Evolutionary conservation across 2,113 vertebrate species (phyloP).

Genomic region (Cinclus mexicanus): DNA sequence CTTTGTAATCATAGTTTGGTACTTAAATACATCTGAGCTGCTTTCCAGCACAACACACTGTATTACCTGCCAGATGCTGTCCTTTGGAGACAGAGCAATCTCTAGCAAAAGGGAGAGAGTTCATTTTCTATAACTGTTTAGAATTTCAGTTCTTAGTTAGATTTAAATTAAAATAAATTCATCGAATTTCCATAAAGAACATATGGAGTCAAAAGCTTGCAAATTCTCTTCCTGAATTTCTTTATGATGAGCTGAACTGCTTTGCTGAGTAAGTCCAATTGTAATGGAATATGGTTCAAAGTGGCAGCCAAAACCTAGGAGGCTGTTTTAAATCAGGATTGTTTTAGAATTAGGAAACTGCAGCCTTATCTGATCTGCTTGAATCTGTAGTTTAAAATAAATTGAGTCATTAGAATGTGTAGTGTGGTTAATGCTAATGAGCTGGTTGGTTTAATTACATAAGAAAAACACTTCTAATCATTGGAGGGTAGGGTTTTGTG

Average conservation of each 20-base stretch:
- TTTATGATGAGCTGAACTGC: background rate
- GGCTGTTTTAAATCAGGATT: background rate
- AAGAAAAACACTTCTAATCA: slow-evolving; percentile 14
- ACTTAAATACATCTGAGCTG: background rate
- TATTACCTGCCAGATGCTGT: background rate
- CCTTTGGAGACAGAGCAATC: background rate
- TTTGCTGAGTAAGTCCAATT: background rate
- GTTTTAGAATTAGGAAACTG: background rate
- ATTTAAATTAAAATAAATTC: background rate
- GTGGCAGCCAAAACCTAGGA: background rate
- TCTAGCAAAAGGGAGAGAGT: background rate
- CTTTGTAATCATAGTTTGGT: background rate
- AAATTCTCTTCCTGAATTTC: background rate
- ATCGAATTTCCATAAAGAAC: background rate
- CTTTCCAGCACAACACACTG: background rate
- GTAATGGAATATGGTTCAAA: background rate
- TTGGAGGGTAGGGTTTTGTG: background rate
- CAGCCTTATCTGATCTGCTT: slow-evolving; percentile 8
- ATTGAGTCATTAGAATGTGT: slow-evolving; percentile 17
- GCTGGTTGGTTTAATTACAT: slow-evolving; percentile 19
- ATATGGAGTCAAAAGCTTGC: background rate
- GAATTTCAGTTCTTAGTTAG: background rate
- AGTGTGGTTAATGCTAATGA: slow-evolving; percentile 3
- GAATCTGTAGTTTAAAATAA: slow-evolving; percentile 37
- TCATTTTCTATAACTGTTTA: background rate